Base-by-base conservation (phyloP, 2,888 invertebrate species). In the Chorisops tibialis region DNA sequence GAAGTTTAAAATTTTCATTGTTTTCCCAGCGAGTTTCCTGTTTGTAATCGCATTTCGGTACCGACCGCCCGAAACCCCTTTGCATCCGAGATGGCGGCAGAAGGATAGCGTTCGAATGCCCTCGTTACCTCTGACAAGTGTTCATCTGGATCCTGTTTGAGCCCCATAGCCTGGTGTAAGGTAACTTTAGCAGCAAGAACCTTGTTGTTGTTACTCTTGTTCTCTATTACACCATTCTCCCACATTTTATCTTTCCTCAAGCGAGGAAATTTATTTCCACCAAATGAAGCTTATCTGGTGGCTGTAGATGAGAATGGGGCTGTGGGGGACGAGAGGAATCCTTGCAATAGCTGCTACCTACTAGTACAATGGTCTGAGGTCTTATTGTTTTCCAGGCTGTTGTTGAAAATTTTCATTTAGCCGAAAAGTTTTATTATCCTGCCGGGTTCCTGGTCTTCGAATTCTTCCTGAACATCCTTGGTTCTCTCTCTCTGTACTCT, bases 381-480 rank as follows among this genome's bases (percentile, higher is more conserved):
- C 52, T 62, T 54, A 62, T 62, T 56, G 61, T 62, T 62, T 62
- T 38, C 54, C 54, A 56, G 56, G 48, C 56, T 54, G 51, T 62
- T 62, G 61, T 56, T 62, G 61, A 56, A 62, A 54, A 62, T 62
- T 62, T 62, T 62, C 61, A 62, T 62, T 62, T 62, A 56, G 56
- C 61, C 56, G 39, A 56, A 62, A 62, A 62, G 54, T 62, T 62
- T 62, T 62, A 62, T 62, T 62, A 62, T 62, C 51, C 56, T 45
- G 48, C 61, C 56, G 48, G 48, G 48, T 7, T 11, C 19, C 18
- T 11, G 18, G 7, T 18, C 18, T 12, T 19, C 18, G 11, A 19
- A 4, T 12, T 18, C 19, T 12, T 18, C 11, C 19, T 30, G 30
- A 30, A 30, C 9, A 9, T 30, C 30, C 30, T 7, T 30, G 30